Evolutionary conservation across 2,888 invertebrate species (phyloP).

Genomic region (Xanthorhoe designata): DNA sequence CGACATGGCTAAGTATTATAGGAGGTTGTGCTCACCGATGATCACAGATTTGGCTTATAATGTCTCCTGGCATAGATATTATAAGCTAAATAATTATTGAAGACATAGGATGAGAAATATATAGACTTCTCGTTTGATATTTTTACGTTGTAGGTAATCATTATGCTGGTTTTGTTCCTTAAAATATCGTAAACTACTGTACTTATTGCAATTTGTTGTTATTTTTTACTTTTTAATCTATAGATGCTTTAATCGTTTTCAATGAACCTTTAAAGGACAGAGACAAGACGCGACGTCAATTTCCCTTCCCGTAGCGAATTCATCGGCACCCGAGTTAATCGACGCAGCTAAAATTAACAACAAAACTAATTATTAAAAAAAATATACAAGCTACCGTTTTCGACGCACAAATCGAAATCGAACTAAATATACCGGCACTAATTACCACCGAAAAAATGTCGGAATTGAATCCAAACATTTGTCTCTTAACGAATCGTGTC

Average conservation of each 20-base stretch:
- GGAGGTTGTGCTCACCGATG: too few species aligned
- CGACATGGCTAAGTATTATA: too few species aligned
- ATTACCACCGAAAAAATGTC: constrained; percentile 73
- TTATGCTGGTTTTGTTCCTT: neutral
- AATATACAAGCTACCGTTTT: constrained; percentile 64
- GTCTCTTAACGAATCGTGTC: constrained; percentile 85
- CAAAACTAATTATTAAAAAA: constrained; percentile 72
- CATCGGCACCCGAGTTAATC: constrained; percentile 50
- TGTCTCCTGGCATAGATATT: too few species aligned
- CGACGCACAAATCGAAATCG: constrained; percentile 66
- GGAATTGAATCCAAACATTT: constrained; percentile 85
- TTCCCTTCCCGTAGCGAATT: constrained; percentile 46
- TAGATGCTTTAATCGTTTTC: neutral
- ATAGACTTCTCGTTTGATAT: too few species aligned
- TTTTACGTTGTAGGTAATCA: too few species aligned
- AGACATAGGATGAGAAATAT: too few species aligned
- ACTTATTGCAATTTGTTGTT: neutral
- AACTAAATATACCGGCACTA: constrained; percentile 79
- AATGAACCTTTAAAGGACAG: constrained; percentile 10
- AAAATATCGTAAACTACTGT: neutral
- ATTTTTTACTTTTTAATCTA: neutral
- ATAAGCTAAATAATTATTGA: too few species aligned
- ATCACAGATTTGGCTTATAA: too few species aligned
- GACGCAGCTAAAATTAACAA: constrained; percentile 65
- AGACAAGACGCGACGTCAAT: constrained; percentile 36